Evolutionary conservation across 2,888 invertebrate genomes (phyloP), one percentile per base, ranked within the genome.

Genomic region (Cancer borealis): DNA sequence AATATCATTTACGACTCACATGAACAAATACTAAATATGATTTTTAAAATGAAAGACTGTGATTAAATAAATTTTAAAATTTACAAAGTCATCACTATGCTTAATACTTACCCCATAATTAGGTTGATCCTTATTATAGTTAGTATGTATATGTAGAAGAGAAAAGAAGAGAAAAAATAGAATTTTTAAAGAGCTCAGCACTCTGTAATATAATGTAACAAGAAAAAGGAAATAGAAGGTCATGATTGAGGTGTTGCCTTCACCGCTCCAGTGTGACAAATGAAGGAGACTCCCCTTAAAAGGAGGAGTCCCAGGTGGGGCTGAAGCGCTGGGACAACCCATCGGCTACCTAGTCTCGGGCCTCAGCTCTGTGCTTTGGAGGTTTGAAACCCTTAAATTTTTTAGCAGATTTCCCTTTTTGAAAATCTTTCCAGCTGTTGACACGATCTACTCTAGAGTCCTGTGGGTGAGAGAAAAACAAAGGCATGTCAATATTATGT

Each of bases 351-450:
- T 94, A 94, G 89, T 94, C 94, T 98, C 99, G 98, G 92, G 98
- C 98, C 97, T 99, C 99, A 0, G 99, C 98, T 97, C 99, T 99
- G 95, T 98, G 98, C 97, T 99, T 99, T 0, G 99, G 99, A 0
- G 99, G 99, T 96, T 98, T 98, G 97, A 99, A 98, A 49, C 96
- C 96, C 73, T 96, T 96, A 84, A 96, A 97, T 98, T 98, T 96
- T 98, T 97, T 96, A 30, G 95, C 95, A 39, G 95, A 95, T 93
- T 95, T 95, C 84, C 94, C 95, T 88, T 95, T 95, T 92, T 94
- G 95, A 96, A 99, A 99, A 49, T 97, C 98, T 96, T 99, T 98
- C 99, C 99, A 99, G 96, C 98, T 99, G 96, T 98, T 98, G 0
- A 99, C 99, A 95, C 99, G 97, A 96, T 98, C 98, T 97, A 99